Conservation (phyloP, 2,113 vertebrate species). For the Ammodytes dubius region DNA sequence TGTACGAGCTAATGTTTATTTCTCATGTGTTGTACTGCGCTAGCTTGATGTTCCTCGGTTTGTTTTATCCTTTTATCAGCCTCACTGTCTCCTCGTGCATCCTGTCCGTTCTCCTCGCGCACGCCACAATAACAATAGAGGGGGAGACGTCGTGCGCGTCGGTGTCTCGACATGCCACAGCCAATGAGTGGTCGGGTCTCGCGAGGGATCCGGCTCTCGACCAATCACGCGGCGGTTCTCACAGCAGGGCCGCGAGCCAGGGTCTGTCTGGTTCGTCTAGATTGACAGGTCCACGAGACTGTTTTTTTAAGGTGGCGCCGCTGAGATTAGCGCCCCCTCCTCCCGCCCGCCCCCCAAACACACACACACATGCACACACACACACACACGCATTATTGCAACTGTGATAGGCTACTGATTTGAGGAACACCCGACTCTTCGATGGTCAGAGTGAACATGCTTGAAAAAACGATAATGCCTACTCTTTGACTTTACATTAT, state of each 20-base stretch:
- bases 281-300: constrained; percentile 82
- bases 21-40: not conserved
- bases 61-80: constrained; percentile 51
- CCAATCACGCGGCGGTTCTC: constrained; percentile 73
- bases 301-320: constrained; percentile 76
- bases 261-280: constrained; percentile 77
- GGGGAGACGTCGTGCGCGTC: constrained; percentile 79
- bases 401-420: constrained; percentile 14
- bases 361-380: constrained; percentile 8
- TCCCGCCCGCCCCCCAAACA: not conserved
- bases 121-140: constrained; percentile 84
- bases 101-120: constrained; percentile 71
- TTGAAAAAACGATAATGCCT: not conserved
- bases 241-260: constrained; percentile 62
- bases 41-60: constrained; percentile 26
- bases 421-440: not conserved
- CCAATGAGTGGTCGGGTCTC: constrained; percentile 75
- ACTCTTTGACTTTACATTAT: not conserved
- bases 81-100: constrained; percentile 77
- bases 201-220: constrained; percentile 29
- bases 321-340: constrained; percentile 55
- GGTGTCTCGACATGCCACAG: constrained; percentile 73
- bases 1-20: not conserved
- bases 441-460: not conserved
- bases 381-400: constrained; percentile 2